A percentile compares a stretch with the other conserved stretches of the same genome.
These are phyloP conservation scores for Mimachlamys varia DNA, from an alignment of 2,888 invertebrate genomes.

Conservation along the genomic window DNA sequence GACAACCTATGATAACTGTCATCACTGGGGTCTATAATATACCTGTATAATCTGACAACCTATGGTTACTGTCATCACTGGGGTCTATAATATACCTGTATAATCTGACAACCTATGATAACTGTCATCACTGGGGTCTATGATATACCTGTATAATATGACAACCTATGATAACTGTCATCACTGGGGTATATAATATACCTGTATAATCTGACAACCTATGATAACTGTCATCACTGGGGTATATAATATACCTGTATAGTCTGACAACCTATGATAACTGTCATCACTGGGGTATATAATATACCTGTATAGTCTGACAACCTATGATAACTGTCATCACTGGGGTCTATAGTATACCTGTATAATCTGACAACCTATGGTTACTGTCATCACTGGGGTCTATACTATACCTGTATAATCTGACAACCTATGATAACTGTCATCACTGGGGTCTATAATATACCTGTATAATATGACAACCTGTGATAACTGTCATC, in stretches of 20 bases:
- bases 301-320: neutral
- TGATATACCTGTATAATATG: neutral
- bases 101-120: too few species aligned
- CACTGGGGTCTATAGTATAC: neutral
- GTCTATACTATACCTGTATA: neutral
- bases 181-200: neutral
- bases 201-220: neutral
- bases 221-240: neutral
- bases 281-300: neutral
- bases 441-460: too few species aligned
- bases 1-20: too few species aligned
- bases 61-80: too few species aligned
- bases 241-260: neutral
- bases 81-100: too few species aligned
- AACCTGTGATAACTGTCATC: too few species aligned
- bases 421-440: neutral
- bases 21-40: too few species aligned
- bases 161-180: neutral
- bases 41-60: too few species aligned
- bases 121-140: neutral
- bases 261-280: neutral
- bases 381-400: neutral
- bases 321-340: neutral
- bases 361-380: neutral
- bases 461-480: too few species aligned